phyloP scores from a whole-genome alignment of 1,140 invertebrate genomes.

The Orussus abietinus region DNA sequence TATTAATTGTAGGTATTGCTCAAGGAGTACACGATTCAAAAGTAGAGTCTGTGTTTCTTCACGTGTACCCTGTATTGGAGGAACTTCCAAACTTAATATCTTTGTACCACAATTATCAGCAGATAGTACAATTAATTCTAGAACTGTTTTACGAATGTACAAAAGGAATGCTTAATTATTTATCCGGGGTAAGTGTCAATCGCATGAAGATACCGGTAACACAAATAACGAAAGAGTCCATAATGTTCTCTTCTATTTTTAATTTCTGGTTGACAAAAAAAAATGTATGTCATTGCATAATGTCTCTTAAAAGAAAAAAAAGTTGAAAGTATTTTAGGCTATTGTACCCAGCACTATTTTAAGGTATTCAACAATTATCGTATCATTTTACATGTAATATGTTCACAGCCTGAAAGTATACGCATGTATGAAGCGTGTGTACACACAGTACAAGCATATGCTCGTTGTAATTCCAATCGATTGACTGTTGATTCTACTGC shows the following conservation, averaged over 20 bases:
- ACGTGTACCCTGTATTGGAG: slow-evolving; percentile 61
- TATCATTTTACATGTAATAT: slow-evolving; percentile 13
- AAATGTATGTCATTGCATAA: no score
- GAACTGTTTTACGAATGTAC: slow-evolving; percentile 72
- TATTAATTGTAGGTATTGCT: slow-evolving; percentile 52
- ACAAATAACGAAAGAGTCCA: no score
- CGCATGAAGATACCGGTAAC: no score
- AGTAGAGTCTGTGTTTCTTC: slow-evolving; percentile 61
- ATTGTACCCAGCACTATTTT: no score
- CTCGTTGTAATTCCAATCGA: slow-evolving; percentile 60
- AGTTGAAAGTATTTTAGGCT: no score
- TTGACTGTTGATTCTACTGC: slow-evolving; percentile 57
- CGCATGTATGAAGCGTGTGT: slow-evolving; percentile 63
- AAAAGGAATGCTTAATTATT: slow-evolving; percentile 65
- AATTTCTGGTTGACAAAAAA: no score
- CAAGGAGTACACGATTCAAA: slow-evolving; percentile 59
- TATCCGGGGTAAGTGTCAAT: slow-evolving; percentile 57
- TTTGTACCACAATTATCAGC: slow-evolving; percentile 78
- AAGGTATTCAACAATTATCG: no score
- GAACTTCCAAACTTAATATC: slow-evolving; percentile 66
- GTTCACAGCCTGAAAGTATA: slow-evolving; percentile 53
- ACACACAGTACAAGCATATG: slow-evolving; percentile 67
- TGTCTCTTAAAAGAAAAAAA: no score
- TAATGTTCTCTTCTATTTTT: no score
- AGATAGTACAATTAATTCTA: slow-evolving; percentile 73